phyloP scores from a whole-genome alignment of 2,888 invertebrate genomes.

The Sipha maydis region DNA sequence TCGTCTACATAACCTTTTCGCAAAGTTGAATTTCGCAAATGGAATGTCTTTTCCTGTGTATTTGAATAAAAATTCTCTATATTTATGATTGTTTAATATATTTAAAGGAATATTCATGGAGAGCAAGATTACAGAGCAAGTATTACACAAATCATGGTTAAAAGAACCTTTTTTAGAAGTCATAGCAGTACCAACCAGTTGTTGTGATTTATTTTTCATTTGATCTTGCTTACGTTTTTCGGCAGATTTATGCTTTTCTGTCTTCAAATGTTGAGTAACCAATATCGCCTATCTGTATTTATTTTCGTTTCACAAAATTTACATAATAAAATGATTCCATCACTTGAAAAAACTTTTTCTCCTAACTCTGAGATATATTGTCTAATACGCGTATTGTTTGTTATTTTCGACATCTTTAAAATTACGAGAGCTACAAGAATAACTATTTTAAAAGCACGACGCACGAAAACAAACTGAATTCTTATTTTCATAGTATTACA shows the following conservation, averaged over 20 bases:
- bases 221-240: conserved; percentile 25
- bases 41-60: conserved; percentile 22
- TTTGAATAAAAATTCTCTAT: conserved; percentile 18
- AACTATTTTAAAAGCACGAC: too few relatives aligned
- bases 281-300: not conserved
- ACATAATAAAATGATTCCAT: not conserved
- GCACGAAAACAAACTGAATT: too few relatives aligned
- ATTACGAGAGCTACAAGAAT: not conserved
- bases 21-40: too few relatives aligned
- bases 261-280: not conserved
- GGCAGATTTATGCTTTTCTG: not conserved
- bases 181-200: not conserved
- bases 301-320: conserved; percentile 3
- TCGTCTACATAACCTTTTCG: too few relatives aligned
- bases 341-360: not conserved
- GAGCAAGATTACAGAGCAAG: too few relatives aligned
- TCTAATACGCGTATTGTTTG: not conserved
- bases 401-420: not conserved
- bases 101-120: conserved; percentile 26
- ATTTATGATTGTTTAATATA: conserved; percentile 37
- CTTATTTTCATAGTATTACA: too few relatives aligned
- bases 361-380: not conserved
- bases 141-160: not conserved
- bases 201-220: conserved; percentile 26
- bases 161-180: conserved; percentile 21